phyloP scores from a whole-genome alignment of 2,797 vertebrate species.

The Rhinophrynus dorsalis region DNA sequence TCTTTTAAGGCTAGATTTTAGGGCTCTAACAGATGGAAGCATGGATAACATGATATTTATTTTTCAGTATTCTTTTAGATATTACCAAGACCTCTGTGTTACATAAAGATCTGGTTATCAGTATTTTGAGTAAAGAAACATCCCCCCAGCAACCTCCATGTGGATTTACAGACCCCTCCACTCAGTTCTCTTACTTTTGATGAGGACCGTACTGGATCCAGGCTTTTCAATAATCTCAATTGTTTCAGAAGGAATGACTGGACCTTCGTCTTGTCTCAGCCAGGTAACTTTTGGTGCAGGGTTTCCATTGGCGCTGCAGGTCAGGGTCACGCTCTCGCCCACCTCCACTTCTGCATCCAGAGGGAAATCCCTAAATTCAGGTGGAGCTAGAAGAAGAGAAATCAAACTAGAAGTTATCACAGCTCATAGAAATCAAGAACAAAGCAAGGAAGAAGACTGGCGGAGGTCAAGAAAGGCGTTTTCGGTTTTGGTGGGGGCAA shows the following conservation, averaged over 20 bases:
- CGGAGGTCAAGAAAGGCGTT: too few species aligned
- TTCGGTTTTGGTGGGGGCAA: too few species aligned
- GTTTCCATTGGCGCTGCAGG: conserved; percentile 72
- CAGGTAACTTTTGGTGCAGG: conserved; percentile 75
- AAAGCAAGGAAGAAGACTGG: too few species aligned
- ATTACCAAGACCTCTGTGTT: too few species aligned
- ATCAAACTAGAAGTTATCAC: background rate
- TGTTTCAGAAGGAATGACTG: conserved; percentile 47
- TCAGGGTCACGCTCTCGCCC: conserved; percentile 76
- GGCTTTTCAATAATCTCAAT: conserved; percentile 7
- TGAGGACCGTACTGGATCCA: conserved; percentile 22
- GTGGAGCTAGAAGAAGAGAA: conserved; percentile 66
- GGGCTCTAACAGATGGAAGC: too few species aligned
- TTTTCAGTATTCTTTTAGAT: too few species aligned
- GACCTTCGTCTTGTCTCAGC: conserved; percentile 72
- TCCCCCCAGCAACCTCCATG: too few species aligned
- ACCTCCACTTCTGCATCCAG: conserved; percentile 63
- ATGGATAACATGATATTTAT: too few species aligned
- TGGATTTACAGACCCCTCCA: too few species aligned
- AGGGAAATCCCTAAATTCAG: conserved; percentile 74
- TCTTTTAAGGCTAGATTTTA: too few species aligned
- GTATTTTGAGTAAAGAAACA: too few species aligned
- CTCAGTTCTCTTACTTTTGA: conserved; percentile 81
- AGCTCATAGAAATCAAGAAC: background rate
- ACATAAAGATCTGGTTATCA: too few species aligned